Percentiles rank a stretch among this genome's conserved stretches.
Conservation (phyloP, 64 coral and sea anemone genomes). For the Actinia tenebrosa region DNA sequence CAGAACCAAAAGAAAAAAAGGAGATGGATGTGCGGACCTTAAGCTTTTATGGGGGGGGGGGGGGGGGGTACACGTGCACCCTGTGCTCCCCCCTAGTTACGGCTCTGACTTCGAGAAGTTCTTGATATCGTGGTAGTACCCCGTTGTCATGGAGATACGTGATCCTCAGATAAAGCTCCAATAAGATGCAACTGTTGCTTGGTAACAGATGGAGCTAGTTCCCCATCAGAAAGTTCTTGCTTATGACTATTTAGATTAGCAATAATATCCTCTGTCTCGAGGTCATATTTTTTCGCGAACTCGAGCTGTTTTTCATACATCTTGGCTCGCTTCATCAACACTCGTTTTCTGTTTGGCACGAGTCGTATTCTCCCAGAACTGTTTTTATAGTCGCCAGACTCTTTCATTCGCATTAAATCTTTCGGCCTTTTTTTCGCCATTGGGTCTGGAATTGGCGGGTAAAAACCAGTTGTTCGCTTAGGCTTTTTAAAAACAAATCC, state of each 20-base stretch:
- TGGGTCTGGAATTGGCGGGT: slow-evolving; percentile 37
- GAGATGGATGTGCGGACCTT: too few relatives aligned
- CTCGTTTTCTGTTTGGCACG: slow-evolving; percentile 35
- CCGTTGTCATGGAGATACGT: neutral
- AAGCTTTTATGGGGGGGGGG: too few relatives aligned
- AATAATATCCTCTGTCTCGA: slow-evolving; percentile 27
- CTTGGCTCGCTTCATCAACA: slow-evolving; percentile 19
- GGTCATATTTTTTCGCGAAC: slow-evolving; percentile 25
- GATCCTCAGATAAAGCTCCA: slow-evolving; percentile 39
- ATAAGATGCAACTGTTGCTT: slow-evolving; percentile 37
- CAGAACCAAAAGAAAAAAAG: too few relatives aligned
- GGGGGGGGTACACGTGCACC: too few relatives aligned
- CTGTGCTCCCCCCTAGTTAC: too few relatives aligned
- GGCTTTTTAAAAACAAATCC: neutral
- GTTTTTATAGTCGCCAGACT: neutral
- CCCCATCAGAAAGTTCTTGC: neutral
- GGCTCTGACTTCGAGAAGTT: too few relatives aligned
- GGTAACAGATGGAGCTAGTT: slow-evolving; percentile 1
- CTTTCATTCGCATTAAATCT: neutral
- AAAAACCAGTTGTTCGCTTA: slow-evolving; percentile 22
- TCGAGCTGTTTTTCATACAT: slow-evolving; percentile 39
- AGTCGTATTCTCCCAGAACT: neutral
- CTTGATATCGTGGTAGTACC: neutral
- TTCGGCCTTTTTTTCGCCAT: slow-evolving; percentile 47
- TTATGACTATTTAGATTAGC: neutral